phyloP scores from a whole-genome alignment of 2,797 vertebrate genomes.

The Cottoperca gobio region DNA sequence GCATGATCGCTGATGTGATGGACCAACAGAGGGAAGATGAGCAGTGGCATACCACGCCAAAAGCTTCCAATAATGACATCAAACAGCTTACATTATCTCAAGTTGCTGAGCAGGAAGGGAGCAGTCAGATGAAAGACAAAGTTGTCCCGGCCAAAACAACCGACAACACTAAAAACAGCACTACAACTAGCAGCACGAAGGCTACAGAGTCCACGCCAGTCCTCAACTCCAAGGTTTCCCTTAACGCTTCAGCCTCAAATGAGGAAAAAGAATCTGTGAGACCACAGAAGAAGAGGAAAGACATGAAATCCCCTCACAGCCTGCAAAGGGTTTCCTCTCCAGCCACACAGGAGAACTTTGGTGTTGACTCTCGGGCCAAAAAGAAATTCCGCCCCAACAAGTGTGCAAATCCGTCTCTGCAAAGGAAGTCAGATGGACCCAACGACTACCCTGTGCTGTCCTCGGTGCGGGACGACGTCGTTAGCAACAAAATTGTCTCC shows the following conservation, averaged over 20 bases:
- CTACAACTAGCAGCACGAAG: slow-evolving; percentile 54
- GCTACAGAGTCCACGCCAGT: slow-evolving; percentile 72
- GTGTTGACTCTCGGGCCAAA: slow-evolving; percentile 84
- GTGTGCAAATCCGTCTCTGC: slow-evolving; percentile 72
- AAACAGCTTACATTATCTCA: slow-evolving; percentile 63
- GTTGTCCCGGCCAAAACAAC: slow-evolving; percentile 53
- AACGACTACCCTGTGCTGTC: slow-evolving; percentile 84
- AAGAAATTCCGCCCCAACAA: slow-evolving; percentile 87
- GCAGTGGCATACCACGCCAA: slow-evolving; percentile 53
- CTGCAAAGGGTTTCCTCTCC: slow-evolving; percentile 81
- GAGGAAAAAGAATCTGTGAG: slow-evolving; percentile 81
- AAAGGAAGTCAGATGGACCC: slow-evolving; percentile 82
- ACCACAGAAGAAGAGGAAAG: slow-evolving; percentile 89
- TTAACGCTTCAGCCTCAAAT: slow-evolving; percentile 57
- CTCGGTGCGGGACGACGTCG: slow-evolving; percentile 86
- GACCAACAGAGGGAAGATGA: slow-evolving; percentile 69
- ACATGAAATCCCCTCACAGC: slow-evolving; percentile 81
- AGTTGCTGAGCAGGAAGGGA: slow-evolving; percentile 64
- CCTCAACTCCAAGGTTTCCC: slow-evolving; percentile 68
- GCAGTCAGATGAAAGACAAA: slow-evolving; percentile 79
- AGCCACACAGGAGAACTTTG: slow-evolving; percentile 89
- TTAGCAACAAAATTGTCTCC: slow-evolving; percentile 86
- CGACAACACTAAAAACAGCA: slow-evolving; percentile 72
- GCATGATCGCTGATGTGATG: slow-evolving; percentile 61
- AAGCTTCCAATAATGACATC: slow-evolving; percentile 62